These are phyloP conservation scores for Drosophila quasianomalipes DNA, from an alignment of 2,888 invertebrate genomes.

Conservation along the genomic window DNA sequence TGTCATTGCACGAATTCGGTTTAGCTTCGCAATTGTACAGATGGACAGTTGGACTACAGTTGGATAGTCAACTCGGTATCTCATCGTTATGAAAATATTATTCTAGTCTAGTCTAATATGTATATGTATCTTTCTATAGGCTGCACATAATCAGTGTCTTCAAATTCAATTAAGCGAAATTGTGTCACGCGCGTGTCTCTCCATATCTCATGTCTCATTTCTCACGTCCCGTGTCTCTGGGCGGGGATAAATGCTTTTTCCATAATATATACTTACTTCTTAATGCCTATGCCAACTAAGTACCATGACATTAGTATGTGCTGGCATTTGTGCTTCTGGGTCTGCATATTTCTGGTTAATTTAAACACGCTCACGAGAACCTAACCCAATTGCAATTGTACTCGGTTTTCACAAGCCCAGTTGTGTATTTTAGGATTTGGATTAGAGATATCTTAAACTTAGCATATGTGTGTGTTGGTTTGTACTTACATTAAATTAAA, in stretches of 20 bases:
- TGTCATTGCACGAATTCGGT: constrained; percentile 29
- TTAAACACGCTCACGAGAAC: not conserved
- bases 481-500: not conserved
- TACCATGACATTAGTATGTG: constrained; percentile 4
- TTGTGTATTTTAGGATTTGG: not conserved
- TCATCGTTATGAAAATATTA: not conserved
- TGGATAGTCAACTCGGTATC: not conserved
- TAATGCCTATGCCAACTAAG: not conserved
- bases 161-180: constrained; percentile 71
- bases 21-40: not conserved
- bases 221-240: not conserved
- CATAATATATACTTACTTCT: not conserved
- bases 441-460: not conserved
- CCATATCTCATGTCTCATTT: not conserved
- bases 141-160: constrained; percentile 55
- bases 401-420: not conserved
- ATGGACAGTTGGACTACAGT: not conserved
- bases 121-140: constrained; percentile 1
- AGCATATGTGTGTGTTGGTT: not conserved
- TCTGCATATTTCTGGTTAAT: constrained; percentile 23
- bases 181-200: constrained; percentile 69
- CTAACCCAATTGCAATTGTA: not conserved
- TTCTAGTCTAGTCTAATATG: not conserved
- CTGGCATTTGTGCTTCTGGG: constrained; percentile 13
- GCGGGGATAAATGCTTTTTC: not conserved